Evolutionary conservation across 2,888 invertebrate genomes (phyloP), one percentile per base, ranked within the genome.

Genomic region (Apocheima hispidaria): DNA sequence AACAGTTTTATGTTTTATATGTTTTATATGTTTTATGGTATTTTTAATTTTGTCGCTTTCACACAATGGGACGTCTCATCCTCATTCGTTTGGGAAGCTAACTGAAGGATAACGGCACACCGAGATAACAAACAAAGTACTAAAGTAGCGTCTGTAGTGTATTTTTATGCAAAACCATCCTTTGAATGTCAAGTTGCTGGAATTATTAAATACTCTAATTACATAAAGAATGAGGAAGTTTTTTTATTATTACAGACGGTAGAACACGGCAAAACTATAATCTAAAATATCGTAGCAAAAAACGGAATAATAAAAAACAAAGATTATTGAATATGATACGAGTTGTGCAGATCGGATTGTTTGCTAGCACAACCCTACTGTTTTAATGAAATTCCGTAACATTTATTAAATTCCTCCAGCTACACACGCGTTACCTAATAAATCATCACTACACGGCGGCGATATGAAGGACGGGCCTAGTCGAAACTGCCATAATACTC

Each of bases 371-470:
- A 26, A 23, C 26, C 26, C 14, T 23, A n/a, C n/a, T 12, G 12
- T 21, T 41, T 43, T 14, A 43, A 26, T 43, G n/a, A 26, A 23
- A 43, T 43, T 43, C 26, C 43, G 26, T 14, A 43, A 9, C 26
- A 26, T 43, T 23, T 26, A 33, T 48, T 9, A 48, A 30, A 48
- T 48, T 48, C 48, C 20, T 33, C 18, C 14, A 28, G 33, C 20
- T 20, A 33, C 48, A 33, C 48, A 18, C 48, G 48, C 16, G 48
- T 18, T 20, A 33, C 48, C 33, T 23, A 33, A 48, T 48, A 48
- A 33, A 20, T 48, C n/a, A 2, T 12, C 33, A 20, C 30, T 10
- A 12, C 12, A 43, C 33, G 20, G 33, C 20, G 20, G 51, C 9
- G 43, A 33, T 43, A 33, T 35, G 44, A 26, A 44, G 36, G 23